A percentile compares a stretch with the other conserved stretches of the same genome.
Evolutionary conservation across 1,140 invertebrate species (phyloP).

Genomic region (Lepidurus arcticus): DNA sequence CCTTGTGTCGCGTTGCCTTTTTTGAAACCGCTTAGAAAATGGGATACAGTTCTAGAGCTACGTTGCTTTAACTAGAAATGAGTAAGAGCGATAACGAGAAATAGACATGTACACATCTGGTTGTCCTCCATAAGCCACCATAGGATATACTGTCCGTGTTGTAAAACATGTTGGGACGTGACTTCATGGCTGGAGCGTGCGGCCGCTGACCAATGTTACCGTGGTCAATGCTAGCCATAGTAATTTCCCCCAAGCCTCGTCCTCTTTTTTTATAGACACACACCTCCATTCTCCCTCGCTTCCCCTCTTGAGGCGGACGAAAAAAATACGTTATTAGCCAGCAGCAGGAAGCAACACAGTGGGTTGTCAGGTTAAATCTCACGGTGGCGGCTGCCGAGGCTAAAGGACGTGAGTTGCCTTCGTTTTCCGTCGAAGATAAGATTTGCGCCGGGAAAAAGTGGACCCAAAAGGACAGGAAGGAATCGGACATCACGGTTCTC

Average conservation of each 20-base stretch:
- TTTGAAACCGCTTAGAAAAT: not conserved
- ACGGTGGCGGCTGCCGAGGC: not conserved
- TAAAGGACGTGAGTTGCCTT: not conserved
- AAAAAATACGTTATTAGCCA: not conserved
- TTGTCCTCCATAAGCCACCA: not conserved
- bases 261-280: conserved; percentile 7
- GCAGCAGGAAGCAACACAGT: conserved; percentile 20
- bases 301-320: not conserved
- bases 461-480: not conserved
- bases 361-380: conserved; percentile 18
- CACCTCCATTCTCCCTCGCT: not conserved
- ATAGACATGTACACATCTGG: not conserved
- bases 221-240: not conserved
- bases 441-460: not conserved
- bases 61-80: not conserved
- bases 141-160: not conserved
- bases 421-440: conserved; percentile 2
- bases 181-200: conserved; percentile 9
- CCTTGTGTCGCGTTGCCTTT: too few species aligned
- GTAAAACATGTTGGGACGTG: conserved; percentile 6
- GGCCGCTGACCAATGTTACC: conserved; percentile 4
- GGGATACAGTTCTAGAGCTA: not conserved
- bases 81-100: not conserved
- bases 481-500: not conserved
- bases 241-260: conserved; percentile 9